Conservation (phyloP, 1,140 invertebrate species). For the Caenorhabditis inopinata region DNA sequence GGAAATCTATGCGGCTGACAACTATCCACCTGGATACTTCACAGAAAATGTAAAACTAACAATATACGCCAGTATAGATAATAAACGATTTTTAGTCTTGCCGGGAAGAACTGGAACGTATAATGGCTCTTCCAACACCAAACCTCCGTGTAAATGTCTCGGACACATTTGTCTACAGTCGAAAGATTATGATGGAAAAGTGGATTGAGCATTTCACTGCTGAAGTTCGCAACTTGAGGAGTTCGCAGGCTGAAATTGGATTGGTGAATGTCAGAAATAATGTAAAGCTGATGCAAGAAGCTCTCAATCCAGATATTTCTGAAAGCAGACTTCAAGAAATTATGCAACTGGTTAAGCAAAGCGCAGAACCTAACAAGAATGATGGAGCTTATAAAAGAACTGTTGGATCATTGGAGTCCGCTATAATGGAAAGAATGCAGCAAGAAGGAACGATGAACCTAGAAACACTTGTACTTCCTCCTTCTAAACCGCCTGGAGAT, state of each 20-base stretch:
- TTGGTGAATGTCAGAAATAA: not conserved
- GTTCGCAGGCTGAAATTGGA: not conserved
- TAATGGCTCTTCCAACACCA: not conserved
- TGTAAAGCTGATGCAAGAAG: not conserved
- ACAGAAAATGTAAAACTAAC: not conserved
- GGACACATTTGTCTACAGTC: not conserved
- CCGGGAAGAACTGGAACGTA: not conserved
- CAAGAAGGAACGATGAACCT: not conserved
- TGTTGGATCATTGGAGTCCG: not conserved
- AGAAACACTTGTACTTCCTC: not conserved
- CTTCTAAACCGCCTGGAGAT: not conserved
- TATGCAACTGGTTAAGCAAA: not conserved
- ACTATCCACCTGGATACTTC: not conserved
- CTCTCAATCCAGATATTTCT: not conserved
- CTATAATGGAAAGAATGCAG: not conserved
- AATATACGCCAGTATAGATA: no score
- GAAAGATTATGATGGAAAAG: not conserved
- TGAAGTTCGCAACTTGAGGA: not conserved
- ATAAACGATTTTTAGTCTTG: not conserved
- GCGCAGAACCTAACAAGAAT: not conserved
- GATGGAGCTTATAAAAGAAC: not conserved
- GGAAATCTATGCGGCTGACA: not conserved
- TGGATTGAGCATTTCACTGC: conserved; percentile 13
- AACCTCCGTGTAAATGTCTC: not conserved
- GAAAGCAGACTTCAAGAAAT: not conserved